Conservation (phyloP, 2,797 vertebrate genomes). For the Buphagus erythrorhynchus region DNA sequence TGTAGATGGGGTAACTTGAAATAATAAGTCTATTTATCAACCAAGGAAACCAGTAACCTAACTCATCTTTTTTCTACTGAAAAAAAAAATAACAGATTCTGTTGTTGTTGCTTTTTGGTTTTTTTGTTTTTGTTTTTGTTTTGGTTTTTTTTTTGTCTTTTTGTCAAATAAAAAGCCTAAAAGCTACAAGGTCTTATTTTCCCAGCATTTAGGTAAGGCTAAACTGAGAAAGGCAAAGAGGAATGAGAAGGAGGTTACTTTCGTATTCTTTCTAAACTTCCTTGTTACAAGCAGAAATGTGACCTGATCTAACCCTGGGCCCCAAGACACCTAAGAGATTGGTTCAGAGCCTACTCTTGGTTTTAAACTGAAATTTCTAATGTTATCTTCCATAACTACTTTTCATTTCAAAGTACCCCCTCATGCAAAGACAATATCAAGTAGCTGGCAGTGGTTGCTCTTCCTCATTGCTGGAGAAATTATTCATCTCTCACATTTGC, state of each 20-base stretch:
- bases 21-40: not conserved
- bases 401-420: not conserved
- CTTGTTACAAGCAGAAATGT: not conserved
- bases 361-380: not conserved
- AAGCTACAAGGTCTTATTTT: not conserved
- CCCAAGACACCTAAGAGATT: not conserved
- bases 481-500: not conserved
- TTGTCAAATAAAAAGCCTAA: not conserved
- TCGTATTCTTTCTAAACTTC: not conserved
- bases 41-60: not conserved
- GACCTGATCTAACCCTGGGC: not conserved
- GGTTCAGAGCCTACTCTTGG: not conserved
- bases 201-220: not conserved
- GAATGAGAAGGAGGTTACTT: not conserved
- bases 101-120: no score
- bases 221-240: not conserved
- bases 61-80: not conserved
- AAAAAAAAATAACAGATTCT: not conserved
- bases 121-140: not conserved
- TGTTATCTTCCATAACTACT: not conserved
- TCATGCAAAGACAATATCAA: not conserved
- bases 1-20: not conserved
- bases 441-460: not conserved
- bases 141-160: not conserved
- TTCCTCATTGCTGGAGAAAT: not conserved